phyloP scores from a whole-genome alignment of 1,140 invertebrate genomes.

The Probaryconus sp. region DNA sequence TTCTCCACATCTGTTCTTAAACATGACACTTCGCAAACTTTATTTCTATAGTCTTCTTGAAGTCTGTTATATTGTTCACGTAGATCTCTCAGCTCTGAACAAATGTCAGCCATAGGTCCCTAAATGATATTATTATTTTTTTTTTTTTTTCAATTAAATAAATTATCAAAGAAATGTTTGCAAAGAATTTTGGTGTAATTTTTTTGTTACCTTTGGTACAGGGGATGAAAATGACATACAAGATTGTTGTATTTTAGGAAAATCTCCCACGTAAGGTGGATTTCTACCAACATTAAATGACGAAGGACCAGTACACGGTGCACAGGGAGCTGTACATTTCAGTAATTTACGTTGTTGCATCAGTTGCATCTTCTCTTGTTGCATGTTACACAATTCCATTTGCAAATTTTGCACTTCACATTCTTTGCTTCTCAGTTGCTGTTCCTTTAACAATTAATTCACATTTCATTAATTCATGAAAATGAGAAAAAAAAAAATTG shows the following conservation, averaged over 20 bases:
- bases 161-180: background rate
- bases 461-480: too few relatives aligned
- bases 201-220: background rate
- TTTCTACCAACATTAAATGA: background rate
- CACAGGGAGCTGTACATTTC: slow-evolving; percentile 70
- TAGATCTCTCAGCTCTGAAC: slow-evolving; percentile 76
- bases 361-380: slow-evolving; percentile 79
- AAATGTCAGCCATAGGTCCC: background rate
- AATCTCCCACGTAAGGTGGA: background rate
- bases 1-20: slow-evolving; percentile 78
- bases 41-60: slow-evolving; percentile 80
- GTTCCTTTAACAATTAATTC: slow-evolving; percentile 80
- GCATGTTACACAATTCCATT: slow-evolving; percentile 80
- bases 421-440: slow-evolving; percentile 81
- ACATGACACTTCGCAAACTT: slow-evolving; percentile 79
- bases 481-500: too few relatives aligned
- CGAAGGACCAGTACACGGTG: slow-evolving; percentile 61
- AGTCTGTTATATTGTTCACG: slow-evolving; percentile 79
- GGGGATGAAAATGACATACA: background rate
- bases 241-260: background rate
- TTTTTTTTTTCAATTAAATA: background rate
- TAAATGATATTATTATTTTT: background rate
- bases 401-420: slow-evolving; percentile 81
- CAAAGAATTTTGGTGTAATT: background rate
- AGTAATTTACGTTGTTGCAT: slow-evolving; percentile 78